Conservation (phyloP, 2,797 vertebrate species). For the Falco rusticolus region DNA sequence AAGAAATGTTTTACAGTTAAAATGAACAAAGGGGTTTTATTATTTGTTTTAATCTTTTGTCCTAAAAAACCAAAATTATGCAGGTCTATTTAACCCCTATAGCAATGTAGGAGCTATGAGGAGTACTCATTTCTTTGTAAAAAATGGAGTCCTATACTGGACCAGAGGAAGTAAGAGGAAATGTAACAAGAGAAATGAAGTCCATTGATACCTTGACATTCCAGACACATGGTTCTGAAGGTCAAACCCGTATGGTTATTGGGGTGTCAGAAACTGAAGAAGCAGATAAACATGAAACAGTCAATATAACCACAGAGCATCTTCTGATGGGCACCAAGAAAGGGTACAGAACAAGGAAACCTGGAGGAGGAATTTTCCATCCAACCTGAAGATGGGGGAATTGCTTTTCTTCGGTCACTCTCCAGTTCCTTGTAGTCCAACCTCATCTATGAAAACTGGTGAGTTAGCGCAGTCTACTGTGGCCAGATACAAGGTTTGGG, state of each 20-base stretch:
- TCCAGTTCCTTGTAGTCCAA: background rate
- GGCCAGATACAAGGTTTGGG: background rate
- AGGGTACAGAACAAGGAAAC: background rate
- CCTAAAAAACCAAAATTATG: background rate
- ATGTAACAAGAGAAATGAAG: background rate
- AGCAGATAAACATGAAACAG: background rate
- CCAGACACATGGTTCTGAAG: background rate
- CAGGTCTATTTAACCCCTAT: background rate
- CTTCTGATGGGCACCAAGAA: background rate
- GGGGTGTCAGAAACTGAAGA: background rate
- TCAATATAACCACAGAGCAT: background rate
- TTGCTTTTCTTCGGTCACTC: fast-evolving
- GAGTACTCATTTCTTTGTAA: background rate
- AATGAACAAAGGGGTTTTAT: background rate
- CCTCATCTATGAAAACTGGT: background rate
- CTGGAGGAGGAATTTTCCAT: background rate
- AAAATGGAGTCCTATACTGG: fast-evolving
- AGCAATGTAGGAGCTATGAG: background rate
- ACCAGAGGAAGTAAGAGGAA: background rate
- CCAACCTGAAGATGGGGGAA: background rate
- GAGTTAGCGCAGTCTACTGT: background rate
- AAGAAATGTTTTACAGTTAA: background rate
- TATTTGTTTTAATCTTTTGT: background rate
- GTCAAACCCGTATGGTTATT: background rate
- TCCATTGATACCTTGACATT: background rate